Evolutionary conservation across 2,113 vertebrate genomes (phyloP).

Genomic region (Prietella phreatophila): DNA sequence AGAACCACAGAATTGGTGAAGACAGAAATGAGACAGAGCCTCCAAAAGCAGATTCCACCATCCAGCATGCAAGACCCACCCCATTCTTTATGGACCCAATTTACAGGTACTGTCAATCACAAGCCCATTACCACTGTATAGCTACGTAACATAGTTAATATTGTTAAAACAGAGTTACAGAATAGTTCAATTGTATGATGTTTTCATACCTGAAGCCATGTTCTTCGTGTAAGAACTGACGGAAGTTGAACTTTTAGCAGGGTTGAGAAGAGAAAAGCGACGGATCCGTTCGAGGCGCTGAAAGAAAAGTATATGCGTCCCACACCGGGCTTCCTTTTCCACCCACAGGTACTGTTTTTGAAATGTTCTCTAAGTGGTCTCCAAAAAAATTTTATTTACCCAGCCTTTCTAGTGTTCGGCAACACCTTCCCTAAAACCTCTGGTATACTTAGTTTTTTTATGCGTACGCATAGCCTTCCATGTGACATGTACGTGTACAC

Average conservation of each 20-base stretch:
- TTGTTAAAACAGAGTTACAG: background rate
- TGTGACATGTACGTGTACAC: no score
- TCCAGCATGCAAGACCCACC: conserved; percentile 94
- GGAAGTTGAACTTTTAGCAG: conserved; percentile 90
- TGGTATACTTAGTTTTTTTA: no score
- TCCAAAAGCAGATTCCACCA: conserved; percentile 82
- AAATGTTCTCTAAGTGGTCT: conserved; percentile 10
- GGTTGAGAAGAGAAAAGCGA: conserved; percentile 99
- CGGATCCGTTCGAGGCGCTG: conserved; percentile 95
- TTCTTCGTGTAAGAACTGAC: conserved; percentile 64
- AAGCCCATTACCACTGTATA: background rate
- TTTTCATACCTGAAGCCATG: background rate
- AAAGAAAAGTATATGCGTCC: conserved; percentile 99
- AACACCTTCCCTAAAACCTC: background rate
- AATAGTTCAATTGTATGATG: background rate
- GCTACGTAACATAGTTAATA: background rate
- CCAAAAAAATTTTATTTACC: background rate
- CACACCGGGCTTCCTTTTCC: conserved; percentile 93
- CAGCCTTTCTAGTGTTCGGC: background rate
- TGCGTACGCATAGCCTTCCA: no score
- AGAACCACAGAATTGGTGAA: conserved; percentile 82
- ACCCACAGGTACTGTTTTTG: conserved; percentile 86
- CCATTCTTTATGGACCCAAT: conserved; percentile 99
- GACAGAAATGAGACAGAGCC: conserved; percentile 78
- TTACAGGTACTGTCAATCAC: conserved; percentile 88